phyloP scores from a whole-genome alignment of 2,113 vertebrate species.

The Mungos mungo region DNA sequence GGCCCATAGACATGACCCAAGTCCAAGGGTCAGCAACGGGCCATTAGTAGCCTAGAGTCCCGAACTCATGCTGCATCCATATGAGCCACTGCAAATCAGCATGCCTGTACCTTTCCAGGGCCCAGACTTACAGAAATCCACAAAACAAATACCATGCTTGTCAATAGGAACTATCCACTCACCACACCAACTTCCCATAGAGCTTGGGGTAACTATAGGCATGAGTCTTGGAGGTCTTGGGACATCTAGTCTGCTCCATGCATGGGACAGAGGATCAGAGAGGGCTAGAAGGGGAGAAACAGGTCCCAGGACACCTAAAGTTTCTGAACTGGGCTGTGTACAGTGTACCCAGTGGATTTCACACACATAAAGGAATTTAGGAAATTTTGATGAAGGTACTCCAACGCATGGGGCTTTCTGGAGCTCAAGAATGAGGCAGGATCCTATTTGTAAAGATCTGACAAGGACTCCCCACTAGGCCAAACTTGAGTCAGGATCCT shows the following conservation, averaged over 20 bases:
- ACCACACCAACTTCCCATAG: not conserved
- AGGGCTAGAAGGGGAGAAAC: not conserved
- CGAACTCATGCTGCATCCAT: not conserved
- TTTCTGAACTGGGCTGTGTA: not conserved
- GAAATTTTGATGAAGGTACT: not conserved
- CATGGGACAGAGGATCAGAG: not conserved
- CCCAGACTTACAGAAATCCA: not conserved
- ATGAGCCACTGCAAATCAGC: not conserved
- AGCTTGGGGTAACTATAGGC: not conserved
- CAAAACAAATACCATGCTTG: not conserved
- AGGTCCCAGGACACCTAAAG: not conserved
- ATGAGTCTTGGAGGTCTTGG: not conserved
- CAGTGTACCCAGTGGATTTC: not conserved
- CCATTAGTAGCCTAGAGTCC: not conserved
- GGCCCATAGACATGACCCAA: not conserved
- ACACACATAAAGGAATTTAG: not conserved
- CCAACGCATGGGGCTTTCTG: not conserved
- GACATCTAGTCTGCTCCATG: not conserved
- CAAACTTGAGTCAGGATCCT: not conserved
- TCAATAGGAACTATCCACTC: not conserved
- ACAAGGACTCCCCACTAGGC: not conserved
- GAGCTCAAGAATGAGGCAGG: not conserved
- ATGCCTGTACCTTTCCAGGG: not conserved
- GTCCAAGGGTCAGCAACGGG: not conserved
- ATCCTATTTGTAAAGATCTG: too few relatives aligned